Evolutionary conservation across 2,797 vertebrate genomes (phyloP), one percentile per base, ranked within the genome.

Genomic region (Periophthalmus magnuspinnatus): DNA sequence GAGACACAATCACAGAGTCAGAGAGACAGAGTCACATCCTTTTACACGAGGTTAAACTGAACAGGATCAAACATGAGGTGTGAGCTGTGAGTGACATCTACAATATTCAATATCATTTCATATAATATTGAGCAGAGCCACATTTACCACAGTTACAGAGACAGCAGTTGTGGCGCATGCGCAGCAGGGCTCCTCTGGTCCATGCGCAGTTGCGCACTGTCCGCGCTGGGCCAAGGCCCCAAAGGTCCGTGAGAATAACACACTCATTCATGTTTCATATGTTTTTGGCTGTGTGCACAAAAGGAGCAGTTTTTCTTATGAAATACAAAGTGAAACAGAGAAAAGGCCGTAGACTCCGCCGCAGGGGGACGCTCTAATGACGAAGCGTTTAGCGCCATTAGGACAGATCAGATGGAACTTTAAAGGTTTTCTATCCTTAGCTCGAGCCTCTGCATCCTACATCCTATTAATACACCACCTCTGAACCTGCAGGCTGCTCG

Each of bases 191-290:
- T 45, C 41, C 41, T 45, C 11, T 45, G 6, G 9, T 52, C 50
- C 54, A 56, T 56, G 54, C 54, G 54, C 54, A 55, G 54, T 55
- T 72, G 83, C 82, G 83, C 83, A 79, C 78, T 57, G 69, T 32
- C 77, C 58, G 68, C 74, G 10, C 59, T 24, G 34, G 68, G 71
- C 83, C 65, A 66, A 85, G 88, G 89, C 89, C 89, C 64, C 16
- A 3, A 16, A 67, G 19, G 16, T 38, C 8, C 19, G 38, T 5
- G 33, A 61, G 13, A 38, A 61, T 21, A 21, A 38, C 5, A n/a
- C 7, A 61, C 19, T 33, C 5, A 28, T 58, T 38, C 17, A 33
- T 34, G 6, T 34, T 34, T 33, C 32, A 3, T 2, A 17, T 0
- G 5, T n/a, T n/a, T 0, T 22, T 22, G 2, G 6, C 10, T 16